A percentile compares a stretch with the other conserved stretches of the same genome.
Evolutionary conservation across 2,888 invertebrate species (phyloP).

Genomic region (Himalopsyche anomala): DNA sequence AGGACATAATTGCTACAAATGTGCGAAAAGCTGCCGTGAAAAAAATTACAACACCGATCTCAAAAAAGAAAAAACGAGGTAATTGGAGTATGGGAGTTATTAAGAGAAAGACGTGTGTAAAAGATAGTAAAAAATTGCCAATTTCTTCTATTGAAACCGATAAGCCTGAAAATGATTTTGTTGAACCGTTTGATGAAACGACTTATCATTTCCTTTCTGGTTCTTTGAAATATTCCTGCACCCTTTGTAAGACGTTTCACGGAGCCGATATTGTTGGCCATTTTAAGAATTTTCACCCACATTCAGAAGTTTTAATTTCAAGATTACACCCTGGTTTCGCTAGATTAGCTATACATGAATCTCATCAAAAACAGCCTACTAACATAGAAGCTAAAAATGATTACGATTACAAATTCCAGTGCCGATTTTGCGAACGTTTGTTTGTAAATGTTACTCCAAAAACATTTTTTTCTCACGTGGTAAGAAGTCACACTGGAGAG

Average conservation of each 20-base stretch:
- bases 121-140: not conserved
- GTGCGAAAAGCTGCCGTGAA: not conserved
- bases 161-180: not conserved
- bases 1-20: too few species aligned
- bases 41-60: conserved; percentile 22
- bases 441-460: conserved; percentile 50
- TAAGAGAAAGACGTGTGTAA: conserved; percentile 70
- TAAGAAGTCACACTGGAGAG: conserved; percentile 86
- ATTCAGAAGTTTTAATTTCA: conserved; percentile 81
- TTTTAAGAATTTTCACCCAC: conserved; percentile 80
- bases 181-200: conserved; percentile 68
- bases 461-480: conserved; percentile 83
- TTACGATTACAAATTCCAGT: conserved; percentile 67
- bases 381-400: not conserved
- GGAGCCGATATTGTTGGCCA: conserved; percentile 82
- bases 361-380: not conserved
- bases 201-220: conserved; percentile 73
- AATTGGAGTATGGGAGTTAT: conserved; percentile 73
- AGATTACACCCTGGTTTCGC: conserved; percentile 77
- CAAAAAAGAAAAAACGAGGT: conserved; percentile 70
- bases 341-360: conserved; percentile 76
- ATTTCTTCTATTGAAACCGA: not conserved
- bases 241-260: conserved; percentile 76
- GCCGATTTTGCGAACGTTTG: conserved; percentile 68
- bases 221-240: conserved; percentile 75